Evolutionary conservation across 2,113 vertebrate species (phyloP).

Genomic region (Progne subis): DNA sequence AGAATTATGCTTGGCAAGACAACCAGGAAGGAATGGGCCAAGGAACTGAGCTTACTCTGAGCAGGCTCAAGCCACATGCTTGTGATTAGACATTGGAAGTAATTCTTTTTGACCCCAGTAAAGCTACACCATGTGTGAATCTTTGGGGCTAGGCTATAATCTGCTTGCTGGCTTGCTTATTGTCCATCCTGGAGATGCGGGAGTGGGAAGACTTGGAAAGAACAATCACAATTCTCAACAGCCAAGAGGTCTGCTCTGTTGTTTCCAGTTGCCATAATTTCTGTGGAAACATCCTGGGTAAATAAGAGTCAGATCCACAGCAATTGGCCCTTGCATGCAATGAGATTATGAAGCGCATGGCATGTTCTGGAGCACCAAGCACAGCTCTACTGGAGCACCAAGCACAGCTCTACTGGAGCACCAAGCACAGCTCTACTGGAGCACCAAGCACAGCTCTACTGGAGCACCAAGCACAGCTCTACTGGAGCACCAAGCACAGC

Average conservation of each 20-base stretch:
- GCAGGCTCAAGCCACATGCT: neutral
- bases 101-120: neutral
- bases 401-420: too few species aligned
- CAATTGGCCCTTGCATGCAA: neutral
- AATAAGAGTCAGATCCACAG: neutral
- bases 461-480: too few species aligned
- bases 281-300: neutral
- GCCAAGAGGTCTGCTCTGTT: neutral
- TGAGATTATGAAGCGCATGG: neutral
- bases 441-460: too few species aligned
- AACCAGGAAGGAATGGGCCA: neutral
- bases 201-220: constrained; percentile 2
- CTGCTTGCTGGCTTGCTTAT: neutral
- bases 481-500: too few species aligned
- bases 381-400: too few species aligned
- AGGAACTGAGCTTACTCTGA: neutral
- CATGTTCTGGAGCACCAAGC: neutral
- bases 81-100: neutral
- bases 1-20: neutral
- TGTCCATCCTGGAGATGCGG: neutral
- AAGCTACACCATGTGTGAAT: neutral
- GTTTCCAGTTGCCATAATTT: neutral
- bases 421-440: too few species aligned
- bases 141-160: neutral
- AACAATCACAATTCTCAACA: neutral